Conservation (phyloP, 2,113 vertebrate species). For the Pelmatolapia mariae region DNA sequence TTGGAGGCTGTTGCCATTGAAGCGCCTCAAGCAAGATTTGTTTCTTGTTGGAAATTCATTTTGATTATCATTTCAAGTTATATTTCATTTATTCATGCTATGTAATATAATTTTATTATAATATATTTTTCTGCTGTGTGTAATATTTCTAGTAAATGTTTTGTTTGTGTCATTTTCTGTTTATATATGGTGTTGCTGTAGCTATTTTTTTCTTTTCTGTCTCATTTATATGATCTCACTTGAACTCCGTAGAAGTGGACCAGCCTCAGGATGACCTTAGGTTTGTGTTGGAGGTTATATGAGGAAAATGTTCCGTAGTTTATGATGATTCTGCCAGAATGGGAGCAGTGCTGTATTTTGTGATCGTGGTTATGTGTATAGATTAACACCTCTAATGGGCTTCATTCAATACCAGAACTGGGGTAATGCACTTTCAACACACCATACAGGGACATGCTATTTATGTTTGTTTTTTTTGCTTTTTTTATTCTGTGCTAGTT, state of each 20-base stretch:
- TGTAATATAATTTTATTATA: neutral
- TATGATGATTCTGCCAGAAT: neutral
- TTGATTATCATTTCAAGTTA: neutral
- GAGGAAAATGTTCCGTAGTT: slow-evolving; percentile 23
- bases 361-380: slow-evolving; percentile 40
- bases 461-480: neutral
- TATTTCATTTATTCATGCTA: neutral
- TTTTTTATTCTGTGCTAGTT: neutral
- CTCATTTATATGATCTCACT: neutral
- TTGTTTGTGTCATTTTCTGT: neutral
- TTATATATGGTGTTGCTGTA: neutral
- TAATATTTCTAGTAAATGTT: neutral
- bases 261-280: neutral
- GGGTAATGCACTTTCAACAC: slow-evolving; percentile 44
- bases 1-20: neutral
- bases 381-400: slow-evolving; percentile 51
- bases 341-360: slow-evolving; percentile 29
- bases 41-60: neutral
- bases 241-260: neutral
- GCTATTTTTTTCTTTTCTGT: neutral
- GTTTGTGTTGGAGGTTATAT: neutral
- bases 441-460: slow-evolving; percentile 3
- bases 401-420: slow-evolving; percentile 44
- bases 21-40: neutral
- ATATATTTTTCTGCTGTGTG: neutral